Percentiles rank a stretch among this genome's conserved stretches.
These are phyloP conservation scores for Druon quercuslanigerum DNA, from an alignment of 1,140 invertebrate species.

Conservation along the genomic window DNA sequence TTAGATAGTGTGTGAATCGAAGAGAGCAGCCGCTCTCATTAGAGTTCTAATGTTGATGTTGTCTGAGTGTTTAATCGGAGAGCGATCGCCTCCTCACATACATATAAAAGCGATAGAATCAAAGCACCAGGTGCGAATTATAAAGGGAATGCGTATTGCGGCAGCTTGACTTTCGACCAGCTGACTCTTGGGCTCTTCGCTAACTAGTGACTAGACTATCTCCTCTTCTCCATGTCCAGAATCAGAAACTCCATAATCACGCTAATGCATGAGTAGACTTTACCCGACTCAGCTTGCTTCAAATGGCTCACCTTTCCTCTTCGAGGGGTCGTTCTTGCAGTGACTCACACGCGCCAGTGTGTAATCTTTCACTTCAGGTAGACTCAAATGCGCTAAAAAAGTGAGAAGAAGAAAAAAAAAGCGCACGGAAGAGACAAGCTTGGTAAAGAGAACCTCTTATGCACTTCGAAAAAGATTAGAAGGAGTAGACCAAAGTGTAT, in stretches of 20 bases:
- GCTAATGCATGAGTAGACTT: constrained; percentile 64
- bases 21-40: constrained; percentile 35
- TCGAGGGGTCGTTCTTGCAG: neutral
- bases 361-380: too few species aligned
- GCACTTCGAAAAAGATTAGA: too few species aligned
- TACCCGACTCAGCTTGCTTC: neutral
- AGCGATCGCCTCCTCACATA: constrained; percentile 49
- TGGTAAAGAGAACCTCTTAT: too few species aligned
- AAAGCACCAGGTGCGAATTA: constrained; percentile 75
- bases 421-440: too few species aligned
- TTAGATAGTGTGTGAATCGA: constrained; percentile 34
- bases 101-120: constrained; percentile 67
- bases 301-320: neutral
- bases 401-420: too few species aligned
- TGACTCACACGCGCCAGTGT: neutral
- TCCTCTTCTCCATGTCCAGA: constrained; percentile 27
- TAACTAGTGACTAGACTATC: neutral
- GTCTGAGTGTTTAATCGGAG: constrained; percentile 57
- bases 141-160: constrained; percentile 48
- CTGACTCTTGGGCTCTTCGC: constrained; percentile 53
- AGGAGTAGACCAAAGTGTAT: too few species aligned
- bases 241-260: constrained; percentile 62
- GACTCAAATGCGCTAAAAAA: too few species aligned
- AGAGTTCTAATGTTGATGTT: constrained; percentile 47
- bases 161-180: constrained; percentile 55